Percentiles rank a stretch among this genome's conserved stretches.
Evolutionary conservation across 2,113 vertebrate species (phyloP).

Genomic region (Ameiurus melas): DNA sequence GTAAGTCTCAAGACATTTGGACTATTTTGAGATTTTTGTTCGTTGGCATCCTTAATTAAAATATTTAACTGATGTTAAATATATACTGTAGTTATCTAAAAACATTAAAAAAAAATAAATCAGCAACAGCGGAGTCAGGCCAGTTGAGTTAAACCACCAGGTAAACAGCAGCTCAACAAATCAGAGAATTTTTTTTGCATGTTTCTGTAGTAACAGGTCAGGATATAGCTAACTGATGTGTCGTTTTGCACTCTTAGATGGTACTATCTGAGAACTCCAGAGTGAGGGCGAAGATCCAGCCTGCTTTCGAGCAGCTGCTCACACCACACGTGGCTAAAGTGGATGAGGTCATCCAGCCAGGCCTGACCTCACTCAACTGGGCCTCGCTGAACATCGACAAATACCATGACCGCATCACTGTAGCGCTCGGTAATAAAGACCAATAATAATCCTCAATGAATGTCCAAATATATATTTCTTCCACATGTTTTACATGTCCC

Average conservation of each 20-base stretch:
- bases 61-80: too few species aligned
- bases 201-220: background rate
- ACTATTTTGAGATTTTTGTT: too few species aligned
- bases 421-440: slow-evolving; percentile 78
- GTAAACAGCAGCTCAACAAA: background rate
- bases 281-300: slow-evolving; percentile 84
- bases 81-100: too few species aligned
- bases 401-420: slow-evolving; percentile 76
- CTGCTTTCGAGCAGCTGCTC: slow-evolving; percentile 75
- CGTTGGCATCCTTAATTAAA: too few species aligned
- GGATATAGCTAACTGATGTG: background rate
- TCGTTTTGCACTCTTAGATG: slow-evolving; percentile 69
- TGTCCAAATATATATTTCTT: background rate
- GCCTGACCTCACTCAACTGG: slow-evolving; percentile 85
- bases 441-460: background rate
- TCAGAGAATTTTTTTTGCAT: background rate
- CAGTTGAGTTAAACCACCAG: too few species aligned
- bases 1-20: background rate
- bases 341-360: slow-evolving; percentile 83
- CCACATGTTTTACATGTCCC: background rate
- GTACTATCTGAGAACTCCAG: slow-evolving; percentile 85
- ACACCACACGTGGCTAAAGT: slow-evolving; percentile 78
- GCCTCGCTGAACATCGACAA: slow-evolving; percentile 85
- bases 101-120: too few species aligned
- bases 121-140: too few species aligned